Conservation (phyloP, 1,140 invertebrate genomes). For the Sweltsa coloradensis region DNA sequence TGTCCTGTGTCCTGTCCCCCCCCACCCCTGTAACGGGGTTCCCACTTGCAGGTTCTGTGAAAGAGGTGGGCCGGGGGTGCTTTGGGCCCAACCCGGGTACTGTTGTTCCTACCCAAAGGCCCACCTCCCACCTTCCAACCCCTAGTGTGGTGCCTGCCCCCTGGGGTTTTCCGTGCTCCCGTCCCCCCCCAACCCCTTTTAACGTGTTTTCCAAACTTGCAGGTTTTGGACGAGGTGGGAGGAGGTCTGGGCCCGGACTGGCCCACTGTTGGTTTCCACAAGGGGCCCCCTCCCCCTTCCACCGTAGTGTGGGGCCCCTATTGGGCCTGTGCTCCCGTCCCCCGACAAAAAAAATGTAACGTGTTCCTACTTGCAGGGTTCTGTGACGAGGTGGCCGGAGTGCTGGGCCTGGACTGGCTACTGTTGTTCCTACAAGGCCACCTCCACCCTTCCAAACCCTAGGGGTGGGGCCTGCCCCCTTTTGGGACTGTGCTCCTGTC, state of each 20-base stretch:
- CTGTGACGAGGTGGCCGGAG: conserved; percentile 37
- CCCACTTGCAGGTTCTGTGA: conserved; percentile 10
- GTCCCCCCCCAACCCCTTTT: too few species aligned
- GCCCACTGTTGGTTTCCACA: conserved; percentile 92
- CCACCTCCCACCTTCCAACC: too few species aligned
- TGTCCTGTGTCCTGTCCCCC: conserved; percentile 65
- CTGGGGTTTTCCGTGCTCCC: too few species aligned
- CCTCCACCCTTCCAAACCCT: conserved; percentile 77
- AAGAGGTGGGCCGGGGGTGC: too few species aligned
- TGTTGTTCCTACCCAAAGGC: too few species aligned
- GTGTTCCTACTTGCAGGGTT: too few species aligned
- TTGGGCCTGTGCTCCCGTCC: conserved; percentile 73
- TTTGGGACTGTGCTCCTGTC: conserved; percentile 70
- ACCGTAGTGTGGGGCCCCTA: conserved; percentile 76
- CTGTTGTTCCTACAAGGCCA: conserved; percentile 84
- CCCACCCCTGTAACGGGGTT: too few species aligned
- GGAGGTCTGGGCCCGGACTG: conserved; percentile 92
- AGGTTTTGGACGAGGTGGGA: conserved; percentile 29
- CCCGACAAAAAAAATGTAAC: too few species aligned
- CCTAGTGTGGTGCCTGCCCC: too few species aligned
- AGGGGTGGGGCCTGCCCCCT: conserved; percentile 76
- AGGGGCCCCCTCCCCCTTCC: conserved; percentile 75
- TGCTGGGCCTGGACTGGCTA: conserved; percentile 95
- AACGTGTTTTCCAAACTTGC: too few species aligned
- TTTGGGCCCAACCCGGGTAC: too few species aligned